Base-by-base conservation (phyloP, 2,797 vertebrate species). In the Aplochiton taeniatus region DNA sequence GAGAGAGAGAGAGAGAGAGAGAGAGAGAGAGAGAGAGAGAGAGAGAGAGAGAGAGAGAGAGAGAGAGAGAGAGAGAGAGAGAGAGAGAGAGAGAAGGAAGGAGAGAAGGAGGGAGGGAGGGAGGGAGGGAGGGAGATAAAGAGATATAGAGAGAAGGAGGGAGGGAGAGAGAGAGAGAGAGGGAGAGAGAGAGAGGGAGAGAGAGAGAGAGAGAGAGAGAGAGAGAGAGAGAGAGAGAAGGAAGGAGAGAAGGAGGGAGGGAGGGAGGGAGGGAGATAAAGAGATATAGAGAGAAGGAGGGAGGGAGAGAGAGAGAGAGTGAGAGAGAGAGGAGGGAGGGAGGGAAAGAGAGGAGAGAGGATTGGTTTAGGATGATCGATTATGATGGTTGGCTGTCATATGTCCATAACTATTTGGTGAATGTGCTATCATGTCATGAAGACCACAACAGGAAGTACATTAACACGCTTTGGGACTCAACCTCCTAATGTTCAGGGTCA, bases 231-330 rank as follows among this genome's bases (percentile, higher is more conserved):
- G 63, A 53, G 18, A 54, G 12, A 53, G 12, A 9, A 41, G 8
- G 8, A 31, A 41, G 45, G 17, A 50, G 49, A 16, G 46, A 66
- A 58, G 58, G 9, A 8, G 9, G 13, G 13, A 16, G 10, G n/a
- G 8, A 14, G n/a, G 48, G 2, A 16, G 17, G 16, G 7, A 17
- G 18, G 50, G 11, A 10, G 11, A 16, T 6, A 2, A 16, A 51
- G 42, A 43, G 61, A 73, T 55, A 55, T 61, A 71, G n/a, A 45
- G 72, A 72, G 68, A 67, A 73, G 52, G 60, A 20, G 61, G 67
- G 65, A 68, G 53, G 63, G 56, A 70, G 52, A 60, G 58, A 62
- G 58, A 52, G 50, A 46, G 49, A 51, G 49, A n/a, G 49, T 14
- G n/a, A 52, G 13, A 1, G 13, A 52, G 50, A 52, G 13, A n/a